These are phyloP conservation scores for Mimachlamys varia DNA, from an alignment of 2,888 invertebrate species.

Conservation along the genomic window DNA sequence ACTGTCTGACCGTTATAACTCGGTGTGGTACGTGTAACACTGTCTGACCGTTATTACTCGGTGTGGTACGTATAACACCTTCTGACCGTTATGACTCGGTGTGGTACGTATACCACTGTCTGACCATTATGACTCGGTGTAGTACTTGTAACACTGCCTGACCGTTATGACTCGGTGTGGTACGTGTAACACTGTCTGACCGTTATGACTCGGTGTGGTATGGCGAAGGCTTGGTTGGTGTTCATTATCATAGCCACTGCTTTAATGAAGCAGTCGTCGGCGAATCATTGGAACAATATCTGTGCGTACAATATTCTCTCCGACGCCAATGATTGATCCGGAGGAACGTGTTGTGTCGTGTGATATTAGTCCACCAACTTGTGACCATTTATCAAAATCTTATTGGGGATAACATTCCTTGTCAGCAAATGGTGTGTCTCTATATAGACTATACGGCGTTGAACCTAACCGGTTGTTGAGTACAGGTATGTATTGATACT, in stretches of 20 bases:
- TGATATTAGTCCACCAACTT: neutral
- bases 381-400: neutral
- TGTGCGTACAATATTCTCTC: neutral
- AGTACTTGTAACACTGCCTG: neutral
- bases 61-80: neutral
- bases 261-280: neutral
- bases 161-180: neutral
- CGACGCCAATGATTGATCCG: neutral
- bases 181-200: neutral
- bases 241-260: slow-evolving; percentile 1
- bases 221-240: neutral
- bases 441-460: too few relatives aligned
- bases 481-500: too few relatives aligned
- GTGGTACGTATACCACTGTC: neutral
- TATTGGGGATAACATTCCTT: neutral
- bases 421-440: neutral
- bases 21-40: neutral
- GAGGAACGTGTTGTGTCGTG: neutral
- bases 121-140: neutral
- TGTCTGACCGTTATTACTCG: neutral
- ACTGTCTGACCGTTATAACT: neutral
- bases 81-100: neutral
- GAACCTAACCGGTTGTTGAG: too few relatives aligned
- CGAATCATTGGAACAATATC: neutral
- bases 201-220: neutral